Percentiles rank a stretch among this genome's conserved stretches.
Conservation (phyloP, 2,113 vertebrate genomes). For the Tachuris rubrigastra region DNA sequence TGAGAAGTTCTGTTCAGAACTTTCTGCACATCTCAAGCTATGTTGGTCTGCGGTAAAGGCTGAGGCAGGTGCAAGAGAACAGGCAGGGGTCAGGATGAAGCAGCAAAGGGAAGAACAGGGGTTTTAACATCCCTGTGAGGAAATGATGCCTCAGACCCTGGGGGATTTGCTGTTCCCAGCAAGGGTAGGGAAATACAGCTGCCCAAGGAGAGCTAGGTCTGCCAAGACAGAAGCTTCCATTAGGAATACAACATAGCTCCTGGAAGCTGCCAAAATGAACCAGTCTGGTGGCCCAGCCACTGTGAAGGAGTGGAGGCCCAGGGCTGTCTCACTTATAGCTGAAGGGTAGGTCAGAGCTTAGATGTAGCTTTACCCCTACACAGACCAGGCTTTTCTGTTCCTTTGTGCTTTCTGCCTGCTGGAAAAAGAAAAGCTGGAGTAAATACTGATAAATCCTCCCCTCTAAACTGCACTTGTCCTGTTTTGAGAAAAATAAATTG, state of each 20-base stretch:
- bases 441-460: not conserved
- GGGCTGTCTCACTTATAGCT: not conserved
- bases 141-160: not conserved
- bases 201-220: not conserved
- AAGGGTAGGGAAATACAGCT: not conserved
- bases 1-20: not conserved
- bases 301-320: not conserved
- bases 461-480: not conserved
- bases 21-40: not conserved
- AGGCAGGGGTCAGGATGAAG: not conserved
- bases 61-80: too few species aligned
- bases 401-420: not conserved
- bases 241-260: not conserved
- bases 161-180: not conserved
- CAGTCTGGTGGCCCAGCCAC: not conserved
- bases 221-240: not conserved
- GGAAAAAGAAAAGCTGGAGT: not conserved
- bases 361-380: too few species aligned
- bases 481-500: not conserved
- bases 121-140: not conserved
- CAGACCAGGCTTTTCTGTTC: not conserved
- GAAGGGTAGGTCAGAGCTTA: too few species aligned
- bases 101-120: not conserved
- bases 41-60: not conserved
- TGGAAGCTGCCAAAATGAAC: not conserved